Conservation (phyloP, 2,888 invertebrate genomes). For the Lamellibrachia satsuma region DNA sequence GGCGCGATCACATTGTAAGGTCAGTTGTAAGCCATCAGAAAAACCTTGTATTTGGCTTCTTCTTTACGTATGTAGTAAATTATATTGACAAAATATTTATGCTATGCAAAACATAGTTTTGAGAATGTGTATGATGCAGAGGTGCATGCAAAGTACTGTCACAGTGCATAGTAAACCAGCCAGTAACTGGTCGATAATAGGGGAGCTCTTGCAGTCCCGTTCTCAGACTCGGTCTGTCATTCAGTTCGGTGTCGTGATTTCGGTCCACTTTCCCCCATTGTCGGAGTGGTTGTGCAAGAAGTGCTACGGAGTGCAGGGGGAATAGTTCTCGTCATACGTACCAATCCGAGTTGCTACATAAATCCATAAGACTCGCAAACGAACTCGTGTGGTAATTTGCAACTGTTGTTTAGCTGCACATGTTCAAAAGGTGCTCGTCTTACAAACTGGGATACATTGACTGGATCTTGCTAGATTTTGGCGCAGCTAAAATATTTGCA, state of each 20-base stretch:
- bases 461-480: no score
- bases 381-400: no score
- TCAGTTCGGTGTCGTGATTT: neutral
- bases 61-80: neutral
- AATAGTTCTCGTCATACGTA: no score
- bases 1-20: neutral
- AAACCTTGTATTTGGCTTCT: neutral
- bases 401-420: no score
- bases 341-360: no score
- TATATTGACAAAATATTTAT: neutral
- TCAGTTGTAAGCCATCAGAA: neutral
- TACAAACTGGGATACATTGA: no score
- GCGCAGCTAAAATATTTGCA: no score
- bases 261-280: neutral
- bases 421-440: no score
- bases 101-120: neutral
- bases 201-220: neutral
- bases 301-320: no score
- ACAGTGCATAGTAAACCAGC: neutral
- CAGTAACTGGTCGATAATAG: neutral
- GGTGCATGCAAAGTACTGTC: neutral
- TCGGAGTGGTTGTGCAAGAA: neutral
- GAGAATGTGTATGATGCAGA: neutral
- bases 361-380: no score
- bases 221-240: neutral